phyloP scores from a whole-genome alignment of 35 echinoderm and acorn worm genomes.

The Hemicentrotus pulcherrimus region DNA sequence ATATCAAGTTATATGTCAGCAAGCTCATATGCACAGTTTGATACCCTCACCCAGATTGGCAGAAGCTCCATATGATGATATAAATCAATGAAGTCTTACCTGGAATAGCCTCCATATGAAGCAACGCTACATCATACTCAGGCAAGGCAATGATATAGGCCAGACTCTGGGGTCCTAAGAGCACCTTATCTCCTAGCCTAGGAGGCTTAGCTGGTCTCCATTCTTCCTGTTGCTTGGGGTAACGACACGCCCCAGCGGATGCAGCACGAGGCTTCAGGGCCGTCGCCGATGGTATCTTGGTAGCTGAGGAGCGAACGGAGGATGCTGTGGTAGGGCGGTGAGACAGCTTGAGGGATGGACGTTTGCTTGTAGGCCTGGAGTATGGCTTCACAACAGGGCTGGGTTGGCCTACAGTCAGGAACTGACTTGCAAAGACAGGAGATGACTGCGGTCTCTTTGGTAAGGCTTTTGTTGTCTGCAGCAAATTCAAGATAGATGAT shows the following conservation, averaged over 20 bases:
- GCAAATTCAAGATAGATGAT: neutral
- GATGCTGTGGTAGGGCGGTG: slow-evolving; percentile 35
- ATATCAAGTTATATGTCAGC: no score
- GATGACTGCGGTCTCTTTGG: slow-evolving; percentile 89
- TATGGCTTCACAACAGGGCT: slow-evolving; percentile 57
- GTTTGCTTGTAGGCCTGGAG: slow-evolving; percentile 20
- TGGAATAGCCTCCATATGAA: slow-evolving; percentile 90
- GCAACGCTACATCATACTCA: slow-evolving; percentile 81
- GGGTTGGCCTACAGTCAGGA: slow-evolving; percentile 71
- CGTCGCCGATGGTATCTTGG: neutral
- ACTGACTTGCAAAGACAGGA: slow-evolving; percentile 72
- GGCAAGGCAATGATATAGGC: slow-evolving; percentile 89
- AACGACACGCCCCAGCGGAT: neutral
- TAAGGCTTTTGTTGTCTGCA: slow-evolving; percentile 65
- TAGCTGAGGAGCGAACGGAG: neutral
- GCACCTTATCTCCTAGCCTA: slow-evolving; percentile 78
- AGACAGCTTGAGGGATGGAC: neutral
- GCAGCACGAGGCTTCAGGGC: neutral
- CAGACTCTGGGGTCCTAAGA: slow-evolving; percentile 88
- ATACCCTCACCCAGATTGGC: no score
- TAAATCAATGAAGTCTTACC: slow-evolving; percentile 51
- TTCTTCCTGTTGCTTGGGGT: slow-evolving; percentile 10
- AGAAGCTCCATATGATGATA: no score
- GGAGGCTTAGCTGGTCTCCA: slow-evolving; percentile 62
- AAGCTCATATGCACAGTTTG: no score